Evolutionary conservation across 2,113 vertebrate species (phyloP).

Genomic region (Orthochromis indermauri): DNA sequence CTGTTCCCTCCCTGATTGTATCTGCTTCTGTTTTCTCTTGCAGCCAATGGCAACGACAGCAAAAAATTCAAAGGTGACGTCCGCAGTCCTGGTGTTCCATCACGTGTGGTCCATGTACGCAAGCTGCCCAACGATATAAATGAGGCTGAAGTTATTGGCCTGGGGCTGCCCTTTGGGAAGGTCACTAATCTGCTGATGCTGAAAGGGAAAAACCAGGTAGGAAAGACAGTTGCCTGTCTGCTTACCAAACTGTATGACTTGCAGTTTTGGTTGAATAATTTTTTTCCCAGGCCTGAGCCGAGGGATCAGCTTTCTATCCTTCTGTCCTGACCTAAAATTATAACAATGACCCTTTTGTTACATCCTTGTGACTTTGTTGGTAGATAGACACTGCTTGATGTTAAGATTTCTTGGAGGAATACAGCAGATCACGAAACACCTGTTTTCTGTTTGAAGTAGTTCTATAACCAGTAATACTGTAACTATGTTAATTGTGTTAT

Average conservation of each 20-base stretch:
- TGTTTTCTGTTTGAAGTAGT: background rate
- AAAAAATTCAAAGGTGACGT: slow-evolving; percentile 97
- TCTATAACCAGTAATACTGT: background rate
- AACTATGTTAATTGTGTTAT: background rate
- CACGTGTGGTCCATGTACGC: slow-evolving; percentile 90
- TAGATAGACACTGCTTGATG: background rate
- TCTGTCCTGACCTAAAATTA: background rate
- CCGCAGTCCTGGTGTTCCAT: slow-evolving; percentile 83
- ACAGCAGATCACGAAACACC: background rate
- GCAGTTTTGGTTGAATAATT: background rate
- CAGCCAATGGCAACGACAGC: slow-evolving; percentile 98
- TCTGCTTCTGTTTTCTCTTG: slow-evolving; percentile 45
- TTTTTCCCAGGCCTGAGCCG: background rate
- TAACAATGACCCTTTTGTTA: background rate
- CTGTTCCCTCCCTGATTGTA: slow-evolving; percentile 60
- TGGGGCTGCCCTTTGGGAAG: slow-evolving; percentile 95
- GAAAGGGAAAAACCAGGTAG: slow-evolving; percentile 97
- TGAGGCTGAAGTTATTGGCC: slow-evolving; percentile 91
- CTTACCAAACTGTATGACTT: background rate
- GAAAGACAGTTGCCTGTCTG: background rate
- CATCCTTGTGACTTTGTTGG: background rate
- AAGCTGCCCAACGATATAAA: slow-evolving; percentile 92
- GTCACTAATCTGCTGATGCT: slow-evolving; percentile 97
- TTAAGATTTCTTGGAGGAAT: background rate
- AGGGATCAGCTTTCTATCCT: background rate